These are phyloP conservation scores for Andrena fulva DNA, from an alignment of 2,888 invertebrate genomes.

Conservation along the genomic window DNA sequence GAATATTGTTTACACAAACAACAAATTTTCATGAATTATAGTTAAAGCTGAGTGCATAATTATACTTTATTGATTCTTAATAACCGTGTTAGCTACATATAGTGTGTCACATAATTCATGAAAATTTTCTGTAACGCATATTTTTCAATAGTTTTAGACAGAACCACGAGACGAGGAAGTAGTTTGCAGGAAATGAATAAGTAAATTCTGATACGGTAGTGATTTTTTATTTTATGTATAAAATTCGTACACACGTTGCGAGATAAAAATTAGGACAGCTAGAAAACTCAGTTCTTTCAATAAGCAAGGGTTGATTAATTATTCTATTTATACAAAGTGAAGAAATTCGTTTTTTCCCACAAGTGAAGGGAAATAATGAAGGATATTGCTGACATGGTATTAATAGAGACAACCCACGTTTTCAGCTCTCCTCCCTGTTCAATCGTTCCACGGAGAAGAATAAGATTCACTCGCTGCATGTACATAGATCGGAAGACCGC, in stretches of 20 bases:
- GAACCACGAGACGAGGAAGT: background rate
- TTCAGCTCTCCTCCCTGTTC: constrained; percentile 11
- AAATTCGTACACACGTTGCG: no score
- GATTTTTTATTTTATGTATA: no score
- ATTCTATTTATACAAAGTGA: no score
- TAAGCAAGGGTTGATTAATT: no score
- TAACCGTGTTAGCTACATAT: background rate
- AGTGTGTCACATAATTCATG: constrained; percentile 7
- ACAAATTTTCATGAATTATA: constrained; percentile 1
- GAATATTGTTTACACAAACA: background rate
- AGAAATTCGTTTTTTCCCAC: no score
- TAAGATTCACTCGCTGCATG: constrained; percentile 50
- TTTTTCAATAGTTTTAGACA: background rate
- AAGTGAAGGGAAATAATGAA: background rate
- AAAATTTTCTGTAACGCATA: background rate
- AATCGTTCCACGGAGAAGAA: constrained; percentile 17
- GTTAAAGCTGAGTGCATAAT: background rate
- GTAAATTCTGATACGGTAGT: no score
- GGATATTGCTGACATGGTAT: background rate
- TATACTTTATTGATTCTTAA: background rate
- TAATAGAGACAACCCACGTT: background rate
- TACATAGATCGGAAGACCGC: constrained; percentile 56
- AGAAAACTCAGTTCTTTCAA: no score
- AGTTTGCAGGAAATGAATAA: no score
- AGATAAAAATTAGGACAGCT: no score